Evolutionary conservation across 2,797 vertebrate species (phyloP).

Genomic region (Telmatherina bonti): DNA sequence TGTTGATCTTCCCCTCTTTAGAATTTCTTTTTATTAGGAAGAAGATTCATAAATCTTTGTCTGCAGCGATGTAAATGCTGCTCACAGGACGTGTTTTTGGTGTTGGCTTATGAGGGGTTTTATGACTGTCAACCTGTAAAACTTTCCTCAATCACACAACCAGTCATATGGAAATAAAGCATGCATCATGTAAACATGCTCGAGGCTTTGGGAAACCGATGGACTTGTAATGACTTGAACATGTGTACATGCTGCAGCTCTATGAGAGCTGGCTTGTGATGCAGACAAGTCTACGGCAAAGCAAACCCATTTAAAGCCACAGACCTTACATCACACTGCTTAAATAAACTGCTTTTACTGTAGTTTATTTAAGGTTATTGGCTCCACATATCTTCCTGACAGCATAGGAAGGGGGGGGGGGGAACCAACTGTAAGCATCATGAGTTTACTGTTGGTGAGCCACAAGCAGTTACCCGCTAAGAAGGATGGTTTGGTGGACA

Average conservation of each 20-base stretch:
- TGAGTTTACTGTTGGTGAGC: background rate
- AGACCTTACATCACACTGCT: background rate
- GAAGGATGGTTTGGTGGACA: background rate
- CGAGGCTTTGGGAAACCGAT: background rate
- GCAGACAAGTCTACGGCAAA: background rate
- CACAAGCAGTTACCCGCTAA: background rate
- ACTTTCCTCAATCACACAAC: background rate
- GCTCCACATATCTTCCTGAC: background rate
- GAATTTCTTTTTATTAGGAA: background rate
- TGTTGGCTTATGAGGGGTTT: background rate
- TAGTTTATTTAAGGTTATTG: background rate
- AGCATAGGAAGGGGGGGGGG: background rate
- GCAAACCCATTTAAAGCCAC: background rate
- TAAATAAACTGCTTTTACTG: conserved; percentile 1
- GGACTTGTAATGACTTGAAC: conserved; percentile 8
- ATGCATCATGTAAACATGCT: conserved; percentile 6
- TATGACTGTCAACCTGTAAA: background rate
- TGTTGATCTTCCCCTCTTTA: background rate
- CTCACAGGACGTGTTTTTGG: background rate
- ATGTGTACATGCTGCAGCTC: conserved; percentile 3
- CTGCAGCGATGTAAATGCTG: background rate
- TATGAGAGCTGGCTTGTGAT: background rate
- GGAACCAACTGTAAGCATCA: background rate
- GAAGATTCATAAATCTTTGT: background rate
- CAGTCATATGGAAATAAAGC: conserved; percentile 3